These are phyloP conservation scores for Uropetala carovei DNA, from an alignment of 2,888 invertebrate species.

Conservation along the genomic window DNA sequence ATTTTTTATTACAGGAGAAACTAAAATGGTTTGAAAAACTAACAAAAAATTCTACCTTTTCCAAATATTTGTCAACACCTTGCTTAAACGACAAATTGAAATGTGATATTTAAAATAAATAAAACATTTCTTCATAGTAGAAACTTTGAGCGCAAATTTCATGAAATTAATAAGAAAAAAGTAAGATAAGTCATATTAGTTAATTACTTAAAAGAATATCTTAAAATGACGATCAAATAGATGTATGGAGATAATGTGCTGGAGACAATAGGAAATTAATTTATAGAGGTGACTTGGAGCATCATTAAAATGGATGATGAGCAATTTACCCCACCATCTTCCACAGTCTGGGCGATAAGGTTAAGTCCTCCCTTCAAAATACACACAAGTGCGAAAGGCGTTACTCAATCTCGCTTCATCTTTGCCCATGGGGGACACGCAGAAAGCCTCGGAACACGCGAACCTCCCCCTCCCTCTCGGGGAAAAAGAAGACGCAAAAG, in stretches of 20 bases:
- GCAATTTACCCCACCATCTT: background rate
- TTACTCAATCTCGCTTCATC: slow-evolving; percentile 30
- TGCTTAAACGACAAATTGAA: too few relatives aligned
- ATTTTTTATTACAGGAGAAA: too few relatives aligned
- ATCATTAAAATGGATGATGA: slow-evolving; percentile 45
- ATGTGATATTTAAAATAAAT: too few relatives aligned
- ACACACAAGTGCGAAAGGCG: background rate
- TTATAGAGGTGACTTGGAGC: slow-evolving; percentile 14
- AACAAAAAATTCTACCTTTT: too few relatives aligned
- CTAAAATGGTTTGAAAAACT: too few relatives aligned
- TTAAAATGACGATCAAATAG: background rate
- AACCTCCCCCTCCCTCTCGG: background rate
- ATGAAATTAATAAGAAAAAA: too few relatives aligned
- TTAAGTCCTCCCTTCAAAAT: slow-evolving; percentile 21
- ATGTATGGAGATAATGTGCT: background rate
- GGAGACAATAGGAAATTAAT: background rate
- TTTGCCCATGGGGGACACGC: background rate
- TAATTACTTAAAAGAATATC: background rate
- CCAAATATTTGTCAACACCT: too few relatives aligned
- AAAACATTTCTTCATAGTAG: too few relatives aligned
- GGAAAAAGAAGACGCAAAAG: background rate
- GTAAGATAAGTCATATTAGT: background rate
- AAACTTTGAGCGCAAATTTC: too few relatives aligned
- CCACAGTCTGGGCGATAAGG: slow-evolving; percentile 6
- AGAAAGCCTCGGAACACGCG: background rate